Percentiles rank a stretch among this genome's conserved stretches.
phyloP scores from a whole-genome alignment of 2,113 vertebrate species.

The Vulpes ferrilata region DNA sequence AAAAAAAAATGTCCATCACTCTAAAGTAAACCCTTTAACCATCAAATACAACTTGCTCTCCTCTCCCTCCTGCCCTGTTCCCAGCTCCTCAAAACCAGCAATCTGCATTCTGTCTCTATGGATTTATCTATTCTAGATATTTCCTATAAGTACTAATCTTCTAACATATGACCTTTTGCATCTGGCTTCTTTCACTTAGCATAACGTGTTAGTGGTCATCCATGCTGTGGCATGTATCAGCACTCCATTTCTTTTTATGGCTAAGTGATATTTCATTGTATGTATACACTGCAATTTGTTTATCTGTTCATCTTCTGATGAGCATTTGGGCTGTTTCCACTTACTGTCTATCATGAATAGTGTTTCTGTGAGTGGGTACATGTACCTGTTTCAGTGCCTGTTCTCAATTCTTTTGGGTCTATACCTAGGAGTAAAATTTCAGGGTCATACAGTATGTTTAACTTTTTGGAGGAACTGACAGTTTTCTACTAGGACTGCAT shows the following conservation, averaged over 20 bases:
- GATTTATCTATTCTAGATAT: background rate
- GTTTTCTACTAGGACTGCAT: background rate
- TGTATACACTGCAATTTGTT: background rate
- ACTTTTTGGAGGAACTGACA: background rate
- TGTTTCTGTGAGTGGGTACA: background rate
- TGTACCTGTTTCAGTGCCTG: background rate
- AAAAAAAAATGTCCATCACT: background rate
- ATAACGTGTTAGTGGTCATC: background rate
- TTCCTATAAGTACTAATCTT: background rate
- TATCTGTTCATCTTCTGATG: background rate
- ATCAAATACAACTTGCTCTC: background rate
- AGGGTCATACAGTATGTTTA: background rate
- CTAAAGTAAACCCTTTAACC: background rate
- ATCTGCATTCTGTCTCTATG: background rate
- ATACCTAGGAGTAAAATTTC: background rate
- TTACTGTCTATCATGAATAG: background rate
- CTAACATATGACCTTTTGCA: background rate
- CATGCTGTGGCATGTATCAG: background rate
- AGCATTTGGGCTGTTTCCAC: background rate
- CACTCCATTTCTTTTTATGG: background rate
- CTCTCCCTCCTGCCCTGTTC: background rate
- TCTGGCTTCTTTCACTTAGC: background rate
- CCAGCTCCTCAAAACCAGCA: background rate
- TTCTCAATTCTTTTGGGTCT: background rate
- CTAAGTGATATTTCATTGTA: background rate